Base-by-base conservation (phyloP, 2,888 invertebrate genomes). In the Lasioglossum pauxillum region DNA sequence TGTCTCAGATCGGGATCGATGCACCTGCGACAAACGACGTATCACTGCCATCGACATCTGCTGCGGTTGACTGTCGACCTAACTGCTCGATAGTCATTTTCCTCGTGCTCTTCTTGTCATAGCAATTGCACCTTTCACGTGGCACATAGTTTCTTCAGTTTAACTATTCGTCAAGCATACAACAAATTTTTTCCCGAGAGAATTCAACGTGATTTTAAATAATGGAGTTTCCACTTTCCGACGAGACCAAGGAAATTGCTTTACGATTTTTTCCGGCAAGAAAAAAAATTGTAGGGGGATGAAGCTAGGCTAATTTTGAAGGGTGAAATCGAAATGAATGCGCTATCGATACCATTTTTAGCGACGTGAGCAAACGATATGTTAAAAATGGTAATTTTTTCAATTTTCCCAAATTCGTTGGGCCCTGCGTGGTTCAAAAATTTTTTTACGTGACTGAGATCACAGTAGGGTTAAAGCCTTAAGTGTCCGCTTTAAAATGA, bases 21-120 rank as follows among this genome's bases (percentile, higher is more conserved):
- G 90, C 90, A 90, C 90, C 90, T 90, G 90, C 90, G 67, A 69
- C 67, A 60, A 60, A 64, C 14, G 75, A 82, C 82, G 57, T 89
- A 88, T 89, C 91, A 86, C 88, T 82, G 86, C 88, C 71, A 77
- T 77, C 74, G 82, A 80, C 88, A 88, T 84, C 88, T 53, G 53
- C 53, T n/a, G 53, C 53, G 53, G 53, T 53, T 10, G 3, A n/a
- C 53, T 53, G 23, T n/a, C 49, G 23, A 53, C 53, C 53, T 53
- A 23, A 53, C 53, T 53, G 53, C 10, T 23, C 10, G 53, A 53
- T 53, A 53, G 10, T 53, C 10, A n/a, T 10, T 53, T 23, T 10
- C 53, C 23, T 53, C 53, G 23, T 53, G 53, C 53, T 10, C 23
- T 8, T 10, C 10, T 53, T n/a, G 10, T 10, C 23, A n/a, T 23